Conservation (phyloP, 2,797 vertebrate species). For the Arnoldichthys spilopterus region DNA sequence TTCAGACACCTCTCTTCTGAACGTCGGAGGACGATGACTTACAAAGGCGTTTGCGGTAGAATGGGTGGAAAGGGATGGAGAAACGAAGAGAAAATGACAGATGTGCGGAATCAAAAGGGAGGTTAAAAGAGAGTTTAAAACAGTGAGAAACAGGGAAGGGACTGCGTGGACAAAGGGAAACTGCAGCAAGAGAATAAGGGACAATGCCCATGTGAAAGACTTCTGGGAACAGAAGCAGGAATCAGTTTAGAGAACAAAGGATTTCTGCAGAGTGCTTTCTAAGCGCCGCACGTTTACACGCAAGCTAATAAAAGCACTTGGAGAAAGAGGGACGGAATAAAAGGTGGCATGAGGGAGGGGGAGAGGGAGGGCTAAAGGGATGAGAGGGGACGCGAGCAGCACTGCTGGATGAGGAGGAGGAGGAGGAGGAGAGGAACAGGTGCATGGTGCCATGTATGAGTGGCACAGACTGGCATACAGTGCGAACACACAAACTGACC, state of each 20-base stretch:
- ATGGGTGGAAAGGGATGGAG: not conserved
- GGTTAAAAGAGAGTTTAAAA: not conserved
- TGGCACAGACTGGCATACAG: slow-evolving; percentile 45
- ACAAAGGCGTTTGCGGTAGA: not conserved
- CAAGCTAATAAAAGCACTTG: slow-evolving; percentile 13
- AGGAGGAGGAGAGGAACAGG: slow-evolving; percentile 53
- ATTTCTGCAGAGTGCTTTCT: slow-evolving; percentile 1
- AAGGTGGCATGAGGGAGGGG: slow-evolving; percentile 22
- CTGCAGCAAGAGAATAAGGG: slow-evolving; percentile 32
- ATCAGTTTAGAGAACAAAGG: slow-evolving; percentile 30
- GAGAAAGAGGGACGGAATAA: slow-evolving; percentile 17
- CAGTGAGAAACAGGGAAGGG: not conserved
- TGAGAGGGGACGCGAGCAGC: slow-evolving; percentile 20
- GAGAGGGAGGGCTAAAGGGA: not conserved
- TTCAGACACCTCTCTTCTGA: not conserved
- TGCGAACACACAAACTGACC: slow-evolving; percentile 48
- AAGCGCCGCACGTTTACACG: not conserved
- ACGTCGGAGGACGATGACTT: not conserved
- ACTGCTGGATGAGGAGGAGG: slow-evolving; percentile 14
- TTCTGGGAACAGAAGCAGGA: slow-evolving; percentile 8
- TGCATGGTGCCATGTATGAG: slow-evolving; percentile 43
- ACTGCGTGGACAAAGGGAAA: not conserved
- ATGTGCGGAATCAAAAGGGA: not conserved
- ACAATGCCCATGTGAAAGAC: not conserved
- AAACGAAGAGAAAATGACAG: not conserved